Base-by-base conservation (phyloP, 1,140 invertebrate genomes). In the Notospermus geniculatus region DNA sequence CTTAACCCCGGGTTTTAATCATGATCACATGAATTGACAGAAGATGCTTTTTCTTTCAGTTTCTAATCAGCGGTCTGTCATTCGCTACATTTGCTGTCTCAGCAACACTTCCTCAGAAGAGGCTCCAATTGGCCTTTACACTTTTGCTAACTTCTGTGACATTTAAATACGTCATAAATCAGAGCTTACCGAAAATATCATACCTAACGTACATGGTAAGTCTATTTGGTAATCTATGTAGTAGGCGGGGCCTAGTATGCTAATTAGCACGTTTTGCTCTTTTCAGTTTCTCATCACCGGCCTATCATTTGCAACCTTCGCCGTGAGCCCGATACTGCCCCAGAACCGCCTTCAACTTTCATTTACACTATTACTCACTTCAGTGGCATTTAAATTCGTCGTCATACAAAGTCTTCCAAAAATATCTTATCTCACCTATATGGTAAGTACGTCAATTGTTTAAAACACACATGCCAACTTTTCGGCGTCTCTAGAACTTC, bases 71-170 rank as follows among this genome's bases (percentile, higher is more conserved):
- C 65, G 76, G 72, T 63, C 68, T 80, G 59, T 74, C 78, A 27
- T 82, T 82, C 70, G 74, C 80, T 22, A 81, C 79, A 63, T 82
- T 82, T 70, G 74, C 78, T 19, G 78, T 82, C 46, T 64, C 73
- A n/a, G 74, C 74, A 28, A 62, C 68, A 15, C 62, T 69, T 13
- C 77, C 79, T 41, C 71, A 82, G 63, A 80, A 79, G 62, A 71
- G 80, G 11, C 70, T 82, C 7, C 77, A 79, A 57, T 66, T 80
- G 46, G 68, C 73, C 25, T 75, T 76, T 53, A 77, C 75, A 25
- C 64, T 77, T 15, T 65, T 76, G 32, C 59, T 77, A 11, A 77
- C 75, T 9, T 70, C 73, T 15, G 73, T 77, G 7, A 76, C 80
- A 23, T 80, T 80, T 65, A 80, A 80, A 63, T 80, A 76, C 54